Evolutionary conservation across 64 coral and sea anemone genomes (phyloP).

Genomic region (Montipora sp.): DNA sequence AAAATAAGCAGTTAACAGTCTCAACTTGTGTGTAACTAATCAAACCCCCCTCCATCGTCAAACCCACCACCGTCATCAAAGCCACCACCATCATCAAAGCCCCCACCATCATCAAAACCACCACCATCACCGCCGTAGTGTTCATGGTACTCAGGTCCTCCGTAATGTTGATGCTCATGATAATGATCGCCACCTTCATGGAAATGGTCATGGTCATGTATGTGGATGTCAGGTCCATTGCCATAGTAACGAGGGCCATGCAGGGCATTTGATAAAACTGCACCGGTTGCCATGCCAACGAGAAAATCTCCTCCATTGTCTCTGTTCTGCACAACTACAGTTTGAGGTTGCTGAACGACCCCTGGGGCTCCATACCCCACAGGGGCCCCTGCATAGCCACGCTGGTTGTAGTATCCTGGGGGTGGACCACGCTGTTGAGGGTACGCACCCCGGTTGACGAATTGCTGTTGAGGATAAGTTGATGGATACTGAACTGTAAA

Average conservation of each 20-base stretch:
- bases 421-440: slow-evolving; percentile 42
- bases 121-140: slow-evolving; percentile 41
- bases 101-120: slow-evolving; percentile 18
- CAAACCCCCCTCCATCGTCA: slow-evolving; percentile 34
- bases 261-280: slow-evolving; percentile 62
- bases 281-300: slow-evolving; percentile 70
- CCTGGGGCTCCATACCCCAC: slow-evolving; percentile 26
- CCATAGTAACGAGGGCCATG: slow-evolving; percentile 63
- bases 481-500: slow-evolving; percentile 18
- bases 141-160: slow-evolving; percentile 41
- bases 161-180: slow-evolving; percentile 46
- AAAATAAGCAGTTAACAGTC: no score
- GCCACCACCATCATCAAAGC: slow-evolving; percentile 21
- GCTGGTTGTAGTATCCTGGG: slow-evolving; percentile 44
- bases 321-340: slow-evolving; percentile 66
- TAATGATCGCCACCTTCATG: slow-evolving; percentile 52
- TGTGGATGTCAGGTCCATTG: slow-evolving; percentile 17
- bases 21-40: not conserved
- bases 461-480: slow-evolving; percentile 30
- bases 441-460: not conserved
- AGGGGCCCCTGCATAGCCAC: not conserved
- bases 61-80: slow-evolving; percentile 23
- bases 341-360: slow-evolving; percentile 44
- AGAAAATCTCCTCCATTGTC: slow-evolving; percentile 48
- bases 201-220: slow-evolving; percentile 62